Base-by-base conservation (phyloP, 2,888 invertebrate species). In the Parnassius orleans region DNA sequence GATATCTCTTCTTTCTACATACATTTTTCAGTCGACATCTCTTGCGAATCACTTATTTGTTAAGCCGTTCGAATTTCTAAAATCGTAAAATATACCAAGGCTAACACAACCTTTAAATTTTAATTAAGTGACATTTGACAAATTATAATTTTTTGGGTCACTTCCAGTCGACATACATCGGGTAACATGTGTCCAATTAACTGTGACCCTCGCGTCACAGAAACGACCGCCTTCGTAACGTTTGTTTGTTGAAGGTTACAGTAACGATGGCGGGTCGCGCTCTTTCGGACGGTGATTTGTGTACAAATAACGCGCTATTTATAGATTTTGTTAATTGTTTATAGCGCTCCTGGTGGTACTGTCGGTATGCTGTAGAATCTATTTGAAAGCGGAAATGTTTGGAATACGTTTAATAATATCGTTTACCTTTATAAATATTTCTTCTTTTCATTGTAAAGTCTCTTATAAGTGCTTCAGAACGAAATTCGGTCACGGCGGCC, bases 291-390 rank as follows among this genome's bases (percentile, higher is more conserved):
- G 14, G 10, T 19, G 15, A 14, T 48, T 56, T 47, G 47, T 46
- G 56, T 43, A 51, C 57, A 46, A 24, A 33, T 14, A 48, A 54
- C 43, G 14, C 24, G 10, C 60, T 55, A 60, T 54, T 55, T 50
- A 60, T 55, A 60, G 60, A 41, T 53, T 50, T n/a, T 50, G 44
- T 50, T 60, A 54, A 54, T 60, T 50, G 60, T 54, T 60, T 42
- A 54, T n/a, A 24, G 41, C 42, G 15, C 14, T 7, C 44, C 54
- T 15, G 7, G 59, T 19, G 41, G 33, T 15, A 10, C 41, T 41
- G 33, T 42, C 12, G 47, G n/a, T 52, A 42, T 42, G 15, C 48
- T 3, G 41, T 19, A 44, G 14, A 12, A 53, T 53, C 47, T 60
- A 50, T 47, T 10, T 24, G 33, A 33, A 47, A 44, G 43, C 53